Percentiles rank a stretch among this genome's conserved stretches.
These are phyloP conservation scores for Oreochromis grahami DNA, from an alignment of 2,797 vertebrate genomes.

Conservation along the genomic window DNA sequence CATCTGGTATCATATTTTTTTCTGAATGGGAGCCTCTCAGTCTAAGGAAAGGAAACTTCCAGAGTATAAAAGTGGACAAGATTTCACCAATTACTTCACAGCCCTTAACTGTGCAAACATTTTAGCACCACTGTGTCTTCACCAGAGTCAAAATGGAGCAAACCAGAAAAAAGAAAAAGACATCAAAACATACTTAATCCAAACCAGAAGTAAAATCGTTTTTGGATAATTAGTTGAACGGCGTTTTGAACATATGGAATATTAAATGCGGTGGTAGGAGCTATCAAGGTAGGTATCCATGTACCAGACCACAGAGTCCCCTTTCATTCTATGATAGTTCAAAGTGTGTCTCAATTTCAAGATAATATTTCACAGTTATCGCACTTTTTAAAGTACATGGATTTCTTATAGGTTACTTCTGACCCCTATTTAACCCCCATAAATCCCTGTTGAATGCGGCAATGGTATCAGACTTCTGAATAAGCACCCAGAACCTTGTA, in stretches of 20 bases:
- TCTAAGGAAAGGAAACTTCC: not conserved
- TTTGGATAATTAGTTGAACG: not conserved
- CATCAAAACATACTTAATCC: not conserved
- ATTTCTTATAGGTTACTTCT: not conserved
- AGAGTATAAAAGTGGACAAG: not conserved
- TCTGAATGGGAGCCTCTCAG: rapidly evolving
- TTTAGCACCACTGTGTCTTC: not conserved
- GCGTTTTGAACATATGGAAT: not conserved
- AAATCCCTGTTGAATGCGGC: not conserved
- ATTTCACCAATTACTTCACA: not conserved
- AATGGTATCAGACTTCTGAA: not conserved
- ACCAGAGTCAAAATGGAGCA: not conserved
- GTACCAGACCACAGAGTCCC: rapidly evolving
- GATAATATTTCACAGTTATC: not conserved
- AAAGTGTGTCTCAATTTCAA: not conserved
- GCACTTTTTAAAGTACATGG: not conserved
- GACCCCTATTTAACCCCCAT: not conserved
- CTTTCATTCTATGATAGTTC: not conserved
- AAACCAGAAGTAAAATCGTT: not conserved
- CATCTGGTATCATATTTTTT: not conserved
- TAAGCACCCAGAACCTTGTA: not conserved
- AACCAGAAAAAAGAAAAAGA: rapidly evolving
- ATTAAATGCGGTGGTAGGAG: not conserved
- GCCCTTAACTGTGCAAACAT: not conserved
- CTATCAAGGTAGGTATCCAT: not conserved